Evolutionary conservation across 2,113 vertebrate species (phyloP).

Genomic region (Dasyprocta punctata): DNA sequence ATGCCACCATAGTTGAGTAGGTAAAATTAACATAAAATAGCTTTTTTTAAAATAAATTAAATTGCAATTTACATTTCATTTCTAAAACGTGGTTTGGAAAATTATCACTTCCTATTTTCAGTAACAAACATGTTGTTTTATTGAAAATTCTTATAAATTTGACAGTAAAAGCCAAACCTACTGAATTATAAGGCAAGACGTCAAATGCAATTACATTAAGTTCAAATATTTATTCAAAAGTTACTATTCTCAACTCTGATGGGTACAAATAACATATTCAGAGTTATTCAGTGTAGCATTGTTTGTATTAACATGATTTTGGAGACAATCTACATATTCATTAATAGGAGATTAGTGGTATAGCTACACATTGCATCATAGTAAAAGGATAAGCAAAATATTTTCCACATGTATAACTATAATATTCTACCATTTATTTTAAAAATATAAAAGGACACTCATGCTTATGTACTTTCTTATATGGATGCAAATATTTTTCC

Average conservation of each 20-base stretch:
- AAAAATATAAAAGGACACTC: neutral
- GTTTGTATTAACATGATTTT: neutral
- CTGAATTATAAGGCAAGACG: neutral
- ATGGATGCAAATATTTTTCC: neutral
- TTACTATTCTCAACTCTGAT: slow-evolving; percentile 16
- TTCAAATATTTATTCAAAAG: neutral
- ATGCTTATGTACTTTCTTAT: neutral
- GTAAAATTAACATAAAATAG: neutral
- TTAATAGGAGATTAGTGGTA: neutral
- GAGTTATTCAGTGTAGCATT: neutral
- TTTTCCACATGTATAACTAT: neutral
- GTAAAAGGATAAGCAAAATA: slow-evolving; percentile 23
- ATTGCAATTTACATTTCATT: neutral
- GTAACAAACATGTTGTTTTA: neutral
- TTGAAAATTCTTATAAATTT: slow-evolving; percentile 24
- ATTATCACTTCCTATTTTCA: neutral
- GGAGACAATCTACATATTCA: neutral
- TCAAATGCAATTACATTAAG: neutral
- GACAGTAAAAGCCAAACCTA: slow-evolving; percentile 20
- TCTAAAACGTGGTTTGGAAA: neutral
- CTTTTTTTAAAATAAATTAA: neutral
- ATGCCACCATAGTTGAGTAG: neutral
- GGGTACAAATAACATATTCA: neutral
- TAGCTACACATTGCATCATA: neutral
- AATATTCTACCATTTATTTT: neutral